Evolutionary conservation across 2,888 invertebrate species (phyloP).

Genomic region (Tiliacea citrago): DNA sequence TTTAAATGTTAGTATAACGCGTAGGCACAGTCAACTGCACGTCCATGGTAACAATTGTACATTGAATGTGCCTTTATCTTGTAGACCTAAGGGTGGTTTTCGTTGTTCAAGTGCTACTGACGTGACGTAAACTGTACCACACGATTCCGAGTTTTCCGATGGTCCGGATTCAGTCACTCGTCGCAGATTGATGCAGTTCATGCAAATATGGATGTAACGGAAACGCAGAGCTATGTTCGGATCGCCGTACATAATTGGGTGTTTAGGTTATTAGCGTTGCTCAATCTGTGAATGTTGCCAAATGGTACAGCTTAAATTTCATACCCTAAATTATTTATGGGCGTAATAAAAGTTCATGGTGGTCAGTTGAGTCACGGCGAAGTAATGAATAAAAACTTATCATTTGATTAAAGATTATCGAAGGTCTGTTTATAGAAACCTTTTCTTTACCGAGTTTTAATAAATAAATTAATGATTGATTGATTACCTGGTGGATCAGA

Average conservation of each 20-base stretch:
- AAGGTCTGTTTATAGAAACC: neutral
- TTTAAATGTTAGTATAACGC: constrained; percentile 40
- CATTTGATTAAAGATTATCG: neutral
- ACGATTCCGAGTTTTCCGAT: constrained; percentile 28
- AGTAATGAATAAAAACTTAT: constrained; percentile 3
- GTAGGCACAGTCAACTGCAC: neutral
- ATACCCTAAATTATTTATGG: constrained; percentile 55
- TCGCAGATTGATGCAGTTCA: constrained; percentile 54
- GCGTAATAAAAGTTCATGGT: constrained; percentile 47
- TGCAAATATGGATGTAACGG: constrained; percentile 62
- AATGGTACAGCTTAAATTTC: constrained; percentile 49
- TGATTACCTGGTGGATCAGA: neutral
- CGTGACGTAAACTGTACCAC: neutral
- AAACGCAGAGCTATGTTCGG: constrained; percentile 48
- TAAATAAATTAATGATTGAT: neutral
- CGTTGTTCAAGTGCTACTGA: neutral
- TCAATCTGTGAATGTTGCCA: constrained; percentile 49
- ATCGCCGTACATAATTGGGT: constrained; percentile 54
- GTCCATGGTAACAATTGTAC: neutral
- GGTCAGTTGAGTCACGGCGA: constrained; percentile 36
- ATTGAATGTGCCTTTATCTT: neutral
- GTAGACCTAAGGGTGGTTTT: neutral
- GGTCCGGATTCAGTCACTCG: constrained; percentile 33
- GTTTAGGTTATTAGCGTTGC: constrained; percentile 47
- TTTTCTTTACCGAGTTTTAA: neutral